phyloP scores from a whole-genome alignment of 2,797 vertebrate genomes.

The Pipistrellus pipistrellus region DNA sequence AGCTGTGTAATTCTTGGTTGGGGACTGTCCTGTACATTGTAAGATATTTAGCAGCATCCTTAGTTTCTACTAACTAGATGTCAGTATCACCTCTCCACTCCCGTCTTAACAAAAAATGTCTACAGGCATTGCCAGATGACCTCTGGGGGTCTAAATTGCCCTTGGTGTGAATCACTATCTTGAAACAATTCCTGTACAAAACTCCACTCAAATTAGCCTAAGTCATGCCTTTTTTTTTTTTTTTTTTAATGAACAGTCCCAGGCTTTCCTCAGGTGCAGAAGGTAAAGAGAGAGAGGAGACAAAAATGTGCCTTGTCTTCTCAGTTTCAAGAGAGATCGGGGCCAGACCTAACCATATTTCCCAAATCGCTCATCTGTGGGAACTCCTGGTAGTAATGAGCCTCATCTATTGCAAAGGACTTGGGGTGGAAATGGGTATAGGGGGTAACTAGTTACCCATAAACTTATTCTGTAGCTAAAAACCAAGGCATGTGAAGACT shows the following conservation, averaged over 20 bases:
- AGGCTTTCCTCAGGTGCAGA: neutral
- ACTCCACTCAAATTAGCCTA: neutral
- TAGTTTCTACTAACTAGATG: neutral
- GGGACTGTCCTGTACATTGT: neutral
- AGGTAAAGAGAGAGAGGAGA: neutral
- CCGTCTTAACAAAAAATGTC: neutral
- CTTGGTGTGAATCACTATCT: neutral
- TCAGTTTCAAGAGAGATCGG: conserved; percentile 26
- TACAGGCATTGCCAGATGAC: neutral
- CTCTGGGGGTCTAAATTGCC: neutral
- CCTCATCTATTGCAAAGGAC: neutral
- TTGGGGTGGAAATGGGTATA: neutral
- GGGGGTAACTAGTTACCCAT: neutral
- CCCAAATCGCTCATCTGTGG: neutral
- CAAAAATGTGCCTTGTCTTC: conserved; percentile 14
- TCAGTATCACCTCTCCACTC: neutral
- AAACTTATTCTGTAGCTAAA: neutral
- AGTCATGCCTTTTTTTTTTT: neutral
- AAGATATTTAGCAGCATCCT: neutral
- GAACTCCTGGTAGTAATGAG: neutral
- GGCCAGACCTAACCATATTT: neutral
- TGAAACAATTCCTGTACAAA: conserved; percentile 23
- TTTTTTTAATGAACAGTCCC: neutral
- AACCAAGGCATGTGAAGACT: neutral
- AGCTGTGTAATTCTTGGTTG: neutral